phyloP scores from a whole-genome alignment of 2,113 vertebrate species.

The Sapajus apella region DNA sequence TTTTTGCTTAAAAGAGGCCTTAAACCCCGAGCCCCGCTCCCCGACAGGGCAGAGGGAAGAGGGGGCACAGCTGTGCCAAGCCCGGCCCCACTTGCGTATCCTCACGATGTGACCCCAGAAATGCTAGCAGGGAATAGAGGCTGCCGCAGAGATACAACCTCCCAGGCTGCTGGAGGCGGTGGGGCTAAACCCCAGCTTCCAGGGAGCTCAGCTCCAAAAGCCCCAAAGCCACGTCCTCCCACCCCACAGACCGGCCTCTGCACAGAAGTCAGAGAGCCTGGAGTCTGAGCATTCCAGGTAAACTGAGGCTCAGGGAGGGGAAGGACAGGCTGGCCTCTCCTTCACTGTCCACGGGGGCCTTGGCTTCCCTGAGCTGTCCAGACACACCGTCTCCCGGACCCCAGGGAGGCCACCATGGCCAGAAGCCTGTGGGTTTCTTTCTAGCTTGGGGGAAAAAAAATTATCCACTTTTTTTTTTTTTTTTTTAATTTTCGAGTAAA shows the following conservation, averaged over 20 bases:
- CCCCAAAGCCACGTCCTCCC: fast-evolving
- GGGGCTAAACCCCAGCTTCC: fast-evolving
- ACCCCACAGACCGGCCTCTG: background rate
- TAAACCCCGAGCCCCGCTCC: background rate
- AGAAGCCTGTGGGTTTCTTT: background rate
- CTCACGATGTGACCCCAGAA: background rate
- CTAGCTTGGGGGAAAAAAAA: background rate
- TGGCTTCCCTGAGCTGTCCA: background rate
- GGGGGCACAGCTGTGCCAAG: background rate
- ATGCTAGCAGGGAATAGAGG: background rate
- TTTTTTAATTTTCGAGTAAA: background rate
- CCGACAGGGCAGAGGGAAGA: background rate
- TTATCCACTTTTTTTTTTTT: fast-evolving
- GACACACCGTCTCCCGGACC: fast-evolving
- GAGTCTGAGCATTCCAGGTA: background rate
- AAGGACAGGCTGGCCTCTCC: background rate
- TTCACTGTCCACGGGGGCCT: background rate
- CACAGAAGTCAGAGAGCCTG: background rate
- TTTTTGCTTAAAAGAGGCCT: slow-evolving; percentile 36
- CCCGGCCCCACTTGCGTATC: background rate
- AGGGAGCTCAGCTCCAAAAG: background rate
- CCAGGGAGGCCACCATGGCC: fast-evolving
- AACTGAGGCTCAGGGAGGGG: background rate
- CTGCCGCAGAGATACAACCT: background rate
- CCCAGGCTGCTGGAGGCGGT: background rate